Evolutionary conservation across 2,113 vertebrate species (phyloP).

Genomic region (Colistium nudipinnis): DNA sequence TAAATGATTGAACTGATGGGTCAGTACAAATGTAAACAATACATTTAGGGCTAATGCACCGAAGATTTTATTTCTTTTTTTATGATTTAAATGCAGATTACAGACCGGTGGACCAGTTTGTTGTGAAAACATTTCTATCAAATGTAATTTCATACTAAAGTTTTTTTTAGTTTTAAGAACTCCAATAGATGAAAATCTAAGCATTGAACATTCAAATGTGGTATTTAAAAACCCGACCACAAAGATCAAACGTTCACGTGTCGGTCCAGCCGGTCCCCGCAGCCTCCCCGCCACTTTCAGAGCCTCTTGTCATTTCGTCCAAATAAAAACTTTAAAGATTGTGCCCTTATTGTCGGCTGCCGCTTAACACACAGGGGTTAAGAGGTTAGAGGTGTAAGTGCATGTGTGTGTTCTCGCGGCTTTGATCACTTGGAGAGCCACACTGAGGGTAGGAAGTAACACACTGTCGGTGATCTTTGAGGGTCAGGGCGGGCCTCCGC

Average conservation of each 20-base stretch:
- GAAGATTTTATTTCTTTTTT: too few relatives aligned
- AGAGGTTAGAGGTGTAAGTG: slow-evolving; percentile 62
- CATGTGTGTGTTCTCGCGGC: slow-evolving; percentile 67
- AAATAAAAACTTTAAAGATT: slow-evolving; percentile 51
- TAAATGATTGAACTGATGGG: neutral
- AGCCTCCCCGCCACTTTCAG: neutral
- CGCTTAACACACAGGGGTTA: slow-evolving; percentile 62
- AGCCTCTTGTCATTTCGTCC: neutral
- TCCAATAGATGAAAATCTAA: neutral
- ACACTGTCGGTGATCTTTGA: slow-evolving; percentile 60
- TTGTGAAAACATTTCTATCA: too few relatives aligned
- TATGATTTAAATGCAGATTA: too few relatives aligned
- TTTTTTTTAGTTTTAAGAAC: too few relatives aligned
- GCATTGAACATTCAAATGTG: neutral
- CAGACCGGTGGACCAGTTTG: too few relatives aligned
- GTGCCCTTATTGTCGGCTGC: slow-evolving; percentile 43
- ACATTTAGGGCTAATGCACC: too few relatives aligned
- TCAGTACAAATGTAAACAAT: neutral
- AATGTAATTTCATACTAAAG: too few relatives aligned
- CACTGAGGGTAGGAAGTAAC: slow-evolving; percentile 72
- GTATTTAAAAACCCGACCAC: neutral
- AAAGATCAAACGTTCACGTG: slow-evolving; percentile 11
- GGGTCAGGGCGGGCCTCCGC: slow-evolving; percentile 48
- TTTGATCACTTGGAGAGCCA: slow-evolving; percentile 69
- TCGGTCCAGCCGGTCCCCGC: slow-evolving; percentile 2